Percentiles rank a stretch among this genome's conserved stretches.
Evolutionary conservation across 2,888 invertebrate species (phyloP).

Genomic region (Andrena flavipes): DNA sequence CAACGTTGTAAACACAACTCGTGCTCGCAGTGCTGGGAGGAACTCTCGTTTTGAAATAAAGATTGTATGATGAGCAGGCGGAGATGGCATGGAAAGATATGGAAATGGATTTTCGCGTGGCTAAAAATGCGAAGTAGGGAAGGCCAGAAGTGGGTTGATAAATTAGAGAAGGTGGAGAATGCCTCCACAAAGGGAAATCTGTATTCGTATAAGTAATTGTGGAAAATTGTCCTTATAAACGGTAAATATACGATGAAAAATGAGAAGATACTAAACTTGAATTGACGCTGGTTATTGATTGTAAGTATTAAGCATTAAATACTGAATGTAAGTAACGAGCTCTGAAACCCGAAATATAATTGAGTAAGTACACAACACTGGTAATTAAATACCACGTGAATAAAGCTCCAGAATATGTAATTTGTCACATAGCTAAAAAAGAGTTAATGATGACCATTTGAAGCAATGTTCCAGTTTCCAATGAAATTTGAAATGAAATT

Average conservation of each 20-base stretch:
- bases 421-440: too few species aligned
- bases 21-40: neutral
- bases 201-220: neutral
- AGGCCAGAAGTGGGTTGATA: conserved; percentile 30
- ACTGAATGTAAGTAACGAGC: neutral
- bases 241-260: neutral
- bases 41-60: conserved; percentile 45
- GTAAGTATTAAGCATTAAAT: neutral
- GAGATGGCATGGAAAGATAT: conserved; percentile 54
- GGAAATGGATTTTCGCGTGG: conserved; percentile 45
- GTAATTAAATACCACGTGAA: too few species aligned
- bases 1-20: conserved; percentile 24
- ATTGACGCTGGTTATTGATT: neutral
- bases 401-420: too few species aligned
- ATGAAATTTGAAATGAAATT: conserved; percentile 29
- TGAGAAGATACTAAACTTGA: too few species aligned
- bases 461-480: conserved; percentile 7
- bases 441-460: too few species aligned
- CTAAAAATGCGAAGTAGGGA: conserved; percentile 1
- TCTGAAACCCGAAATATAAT: neutral
- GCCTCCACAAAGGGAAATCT: conserved; percentile 8
- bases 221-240: neutral
- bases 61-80: conserved; percentile 34
- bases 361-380: neutral
- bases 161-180: conserved; percentile 23